Percentiles rank a stretch among this genome's conserved stretches.
Evolutionary conservation across 2,113 vertebrate species (phyloP).

Genomic region (Choloepus hoffmanni): DNA sequence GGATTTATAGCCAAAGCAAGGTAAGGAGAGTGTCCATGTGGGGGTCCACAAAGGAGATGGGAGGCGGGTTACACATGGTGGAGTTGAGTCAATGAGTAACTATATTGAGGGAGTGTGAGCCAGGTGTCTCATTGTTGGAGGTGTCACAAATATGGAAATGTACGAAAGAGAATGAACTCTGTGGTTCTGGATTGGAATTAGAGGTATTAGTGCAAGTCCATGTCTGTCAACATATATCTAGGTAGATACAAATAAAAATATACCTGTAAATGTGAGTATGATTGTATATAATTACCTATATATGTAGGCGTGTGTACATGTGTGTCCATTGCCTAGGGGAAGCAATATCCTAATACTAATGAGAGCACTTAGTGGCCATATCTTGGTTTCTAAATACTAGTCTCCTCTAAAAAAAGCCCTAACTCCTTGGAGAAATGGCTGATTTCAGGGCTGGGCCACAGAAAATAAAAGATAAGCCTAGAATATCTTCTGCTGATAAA

Average conservation of each 20-base stretch:
- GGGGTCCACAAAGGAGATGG: neutral
- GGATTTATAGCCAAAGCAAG: neutral
- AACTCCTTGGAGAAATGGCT: neutral
- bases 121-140: neutral
- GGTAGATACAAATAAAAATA: neutral
- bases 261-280: neutral
- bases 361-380: neutral
- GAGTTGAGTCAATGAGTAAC: neutral
- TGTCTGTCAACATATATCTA: neutral
- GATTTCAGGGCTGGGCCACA: too few relatives aligned
- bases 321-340: neutral
- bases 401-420: neutral
- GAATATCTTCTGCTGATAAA: neutral
- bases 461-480: neutral
- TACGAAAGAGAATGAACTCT: neutral
- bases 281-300: neutral
- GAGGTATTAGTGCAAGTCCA: neutral
- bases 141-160: too few relatives aligned
- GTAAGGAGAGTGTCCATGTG: neutral
- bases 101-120: neutral
- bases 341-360: neutral
- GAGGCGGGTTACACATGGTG: neutral
- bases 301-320: neutral
- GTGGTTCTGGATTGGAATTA: neutral
- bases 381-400: neutral